Base-by-base conservation (phyloP, 2,113 vertebrate genomes). In the Stegostoma tigrinum region DNA sequence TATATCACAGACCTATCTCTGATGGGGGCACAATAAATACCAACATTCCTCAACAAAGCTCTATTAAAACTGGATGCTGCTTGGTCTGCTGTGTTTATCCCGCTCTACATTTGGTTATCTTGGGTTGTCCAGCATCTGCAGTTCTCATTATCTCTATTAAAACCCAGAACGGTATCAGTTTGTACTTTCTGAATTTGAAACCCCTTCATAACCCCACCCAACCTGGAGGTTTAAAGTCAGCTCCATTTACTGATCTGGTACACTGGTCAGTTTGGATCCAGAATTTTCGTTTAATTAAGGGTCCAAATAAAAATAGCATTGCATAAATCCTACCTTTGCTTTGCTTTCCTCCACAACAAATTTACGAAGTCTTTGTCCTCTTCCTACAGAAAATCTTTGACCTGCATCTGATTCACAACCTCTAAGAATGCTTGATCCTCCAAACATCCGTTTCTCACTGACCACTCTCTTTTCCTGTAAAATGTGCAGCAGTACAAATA, bases 291-390 rank as follows among this genome's bases (percentile, higher is more conserved):
- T 8, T 45, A 24, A 23, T 42, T 42, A 45, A 42, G 30, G 8
- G 66, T 68, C 64, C 24, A 94, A 70, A n/a, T n/a, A n/a, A 94
- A 61, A 94, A 10, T 68, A 70, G 38, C 66, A 45, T 94, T 70
- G 27, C 30, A 45, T 38, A 66, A 42, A 52, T 30, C 97, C 98
- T 97, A 98, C 99, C 98, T 98, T 98, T 96, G 97, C 97, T 97
- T 98, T 99, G 95, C 98, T 98, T 96, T 98, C 98, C 97, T 99
- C 98, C 94, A 98, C 99, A 96, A 99, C 98, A 0, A 97, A 98
- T 96, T 99, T 97, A 96, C 99, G 98, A 97, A 98, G 98, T 96
- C 98, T 98, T 96, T 98, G 98, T 72, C 98, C 98, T 97, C 98
- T 97, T 66, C 97, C 98, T 96, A 98, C 97, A 23, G 97, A 96